A percentile compares a stretch with the other conserved stretches of the same genome.
Evolutionary conservation across 2,888 invertebrate species (phyloP).

Genomic region (Cephus runcator): DNA sequence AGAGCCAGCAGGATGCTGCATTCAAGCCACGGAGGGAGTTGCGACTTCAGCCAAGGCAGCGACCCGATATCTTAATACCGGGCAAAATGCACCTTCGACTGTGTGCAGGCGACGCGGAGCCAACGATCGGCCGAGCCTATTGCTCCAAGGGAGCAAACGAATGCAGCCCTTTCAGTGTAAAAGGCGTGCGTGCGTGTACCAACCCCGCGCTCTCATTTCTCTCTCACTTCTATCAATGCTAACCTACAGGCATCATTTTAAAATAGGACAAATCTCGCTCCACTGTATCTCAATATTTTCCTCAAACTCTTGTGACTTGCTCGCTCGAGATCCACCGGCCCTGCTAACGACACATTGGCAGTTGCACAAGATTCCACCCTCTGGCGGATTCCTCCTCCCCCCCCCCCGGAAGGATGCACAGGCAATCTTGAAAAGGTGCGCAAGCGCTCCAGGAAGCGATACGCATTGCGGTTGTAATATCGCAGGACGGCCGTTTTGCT

Average conservation of each 20-base stretch:
- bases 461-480: conserved; percentile 63
- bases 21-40: not conserved
- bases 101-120: conserved; percentile 33
- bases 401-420: conserved; percentile 41
- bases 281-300: not conserved
- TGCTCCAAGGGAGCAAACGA: not conserved
- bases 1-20: not conserved
- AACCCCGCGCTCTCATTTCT: too few species aligned
- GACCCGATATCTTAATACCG: conserved; percentile 40
- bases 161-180: not conserved
- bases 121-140: conserved; percentile 26
- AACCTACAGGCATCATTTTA: too few species aligned
- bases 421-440: conserved; percentile 39
- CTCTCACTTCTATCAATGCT: too few species aligned
- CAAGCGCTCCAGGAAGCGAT: conserved; percentile 47
- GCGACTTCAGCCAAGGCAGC: conserved; percentile 17
- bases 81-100: conserved; percentile 35
- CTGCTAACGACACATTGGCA: conserved; percentile 54
- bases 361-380: conserved; percentile 41
- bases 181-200: too few species aligned
- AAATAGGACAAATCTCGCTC: too few species aligned
- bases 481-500: conserved; percentile 40
- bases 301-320: conserved; percentile 25
- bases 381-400: conserved; percentile 25
- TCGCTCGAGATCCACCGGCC: conserved; percentile 48